phyloP scores from a whole-genome alignment of 1,140 invertebrate species.

The Lepeophtheirus salmonis region DNA sequence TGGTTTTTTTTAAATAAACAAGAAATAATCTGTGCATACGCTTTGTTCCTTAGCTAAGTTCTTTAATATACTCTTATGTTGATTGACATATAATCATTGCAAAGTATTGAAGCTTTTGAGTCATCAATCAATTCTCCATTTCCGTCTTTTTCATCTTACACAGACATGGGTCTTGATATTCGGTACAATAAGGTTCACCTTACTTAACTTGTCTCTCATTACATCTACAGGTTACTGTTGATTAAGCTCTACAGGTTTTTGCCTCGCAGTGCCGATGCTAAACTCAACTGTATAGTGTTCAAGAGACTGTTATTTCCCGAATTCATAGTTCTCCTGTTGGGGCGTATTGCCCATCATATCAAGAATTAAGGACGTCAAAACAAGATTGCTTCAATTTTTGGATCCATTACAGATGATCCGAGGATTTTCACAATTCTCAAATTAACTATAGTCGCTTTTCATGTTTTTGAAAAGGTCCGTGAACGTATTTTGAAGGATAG shows the following conservation, averaged over 20 bases:
- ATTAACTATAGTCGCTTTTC: conserved; percentile 73
- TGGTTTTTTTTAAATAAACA: too few species aligned
- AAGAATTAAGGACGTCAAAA: conserved; percentile 65
- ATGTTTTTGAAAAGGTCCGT: conserved; percentile 76
- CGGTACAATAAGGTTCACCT: conserved; percentile 91
- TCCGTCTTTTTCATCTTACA: too few species aligned
- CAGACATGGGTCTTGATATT: too few species aligned
- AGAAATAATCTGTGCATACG: too few species aligned
- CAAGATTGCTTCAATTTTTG: conserved; percentile 80
- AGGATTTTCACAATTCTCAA: conserved; percentile 80
- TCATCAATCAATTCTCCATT: too few species aligned
- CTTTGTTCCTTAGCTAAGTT: too few species aligned
- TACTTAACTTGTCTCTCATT: conserved; percentile 83
- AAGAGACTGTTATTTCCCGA: conserved; percentile 87
- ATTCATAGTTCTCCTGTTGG: conserved; percentile 85
- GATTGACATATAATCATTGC: too few species aligned
- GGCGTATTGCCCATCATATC: conserved; percentile 56
- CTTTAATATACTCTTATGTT: too few species aligned
- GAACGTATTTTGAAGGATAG: conserved; percentile 87
- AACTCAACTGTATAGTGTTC: conserved; percentile 90
- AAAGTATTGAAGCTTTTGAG: too few species aligned
- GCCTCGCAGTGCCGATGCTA: conserved; percentile 75
- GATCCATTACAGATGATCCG: conserved; percentile 86
- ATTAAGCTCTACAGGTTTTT: conserved; percentile 82
- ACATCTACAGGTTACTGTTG: conserved; percentile 87